Percentiles rank a stretch among this genome's conserved stretches.
Conservation (phyloP, 2,888 invertebrate species). For the Limnephilus marmoratus region DNA sequence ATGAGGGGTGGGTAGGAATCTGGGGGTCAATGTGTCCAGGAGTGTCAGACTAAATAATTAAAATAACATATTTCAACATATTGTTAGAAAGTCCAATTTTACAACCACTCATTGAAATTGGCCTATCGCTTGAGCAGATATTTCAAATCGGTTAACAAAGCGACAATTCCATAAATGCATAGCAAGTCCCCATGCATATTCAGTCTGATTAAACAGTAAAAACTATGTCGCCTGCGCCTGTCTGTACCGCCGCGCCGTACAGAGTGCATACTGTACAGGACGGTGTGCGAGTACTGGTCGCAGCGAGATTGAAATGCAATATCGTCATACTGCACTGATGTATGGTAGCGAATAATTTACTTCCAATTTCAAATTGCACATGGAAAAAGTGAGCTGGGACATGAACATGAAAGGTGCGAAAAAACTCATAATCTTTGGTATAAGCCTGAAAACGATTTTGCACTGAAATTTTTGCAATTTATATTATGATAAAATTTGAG, state of each 20-base stretch:
- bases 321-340: neutral
- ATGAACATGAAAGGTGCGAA: neutral
- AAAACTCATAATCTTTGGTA: neutral
- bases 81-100: neutral
- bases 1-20: too few species aligned
- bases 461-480: too few species aligned
- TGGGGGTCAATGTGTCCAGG: too few species aligned
- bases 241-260: neutral
- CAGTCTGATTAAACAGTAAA: constrained; percentile 18
- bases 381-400: neutral
- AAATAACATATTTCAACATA: too few species aligned
- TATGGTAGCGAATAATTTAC: neutral
- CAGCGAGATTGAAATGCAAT: neutral
- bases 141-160: constrained; percentile 14
- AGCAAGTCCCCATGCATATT: constrained; percentile 2
- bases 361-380: neutral
- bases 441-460: neutral
- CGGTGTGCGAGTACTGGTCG: neutral
- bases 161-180: constrained; percentile 2
- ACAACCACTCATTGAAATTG: neutral
- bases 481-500: too few species aligned
- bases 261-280: too few species aligned
- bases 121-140: constrained; percentile 2
- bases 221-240: neutral
- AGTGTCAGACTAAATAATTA: too few species aligned